Percentiles rank a stretch among this genome's conserved stretches.
phyloP scores from a whole-genome alignment of 2,113 vertebrate genomes.

The Hemibates koningsi region DNA sequence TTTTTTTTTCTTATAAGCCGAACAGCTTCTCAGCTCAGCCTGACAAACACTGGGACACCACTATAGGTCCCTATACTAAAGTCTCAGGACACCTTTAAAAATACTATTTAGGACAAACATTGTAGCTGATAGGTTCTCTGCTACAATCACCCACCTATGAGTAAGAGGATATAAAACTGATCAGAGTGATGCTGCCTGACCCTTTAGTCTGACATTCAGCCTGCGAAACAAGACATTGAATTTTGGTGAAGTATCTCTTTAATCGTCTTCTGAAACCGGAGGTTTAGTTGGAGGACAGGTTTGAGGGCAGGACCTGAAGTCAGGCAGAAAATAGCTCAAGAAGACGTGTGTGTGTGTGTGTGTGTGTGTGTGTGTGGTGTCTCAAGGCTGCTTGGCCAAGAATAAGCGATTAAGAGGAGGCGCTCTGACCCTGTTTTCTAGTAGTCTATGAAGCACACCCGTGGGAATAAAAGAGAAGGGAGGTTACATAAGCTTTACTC shows the following conservation, averaged over 20 bases:
- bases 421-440: constrained; percentile 38
- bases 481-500: constrained; percentile 32
- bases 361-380: background rate
- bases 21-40: background rate
- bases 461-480: background rate
- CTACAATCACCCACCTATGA: background rate
- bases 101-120: background rate
- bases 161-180: background rate
- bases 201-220: background rate
- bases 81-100: background rate
- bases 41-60: background rate
- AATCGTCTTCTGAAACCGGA: background rate
- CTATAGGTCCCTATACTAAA: background rate
- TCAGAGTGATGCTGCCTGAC: background rate
- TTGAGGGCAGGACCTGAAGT: constrained; percentile 22
- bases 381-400: constrained; percentile 6
- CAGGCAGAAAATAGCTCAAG: constrained; percentile 29
- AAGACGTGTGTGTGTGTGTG: background rate
- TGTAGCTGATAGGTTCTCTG: background rate
- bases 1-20: background rate
- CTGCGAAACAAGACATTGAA: background rate
- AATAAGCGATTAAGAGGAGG: constrained; percentile 37
- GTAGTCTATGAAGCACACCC: constrained; percentile 21
- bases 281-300: constrained; percentile 19
- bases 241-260: constrained; percentile 22